Percentiles rank a stretch among this genome's conserved stretches.
Conservation (phyloP, 2,888 invertebrate genomes). For the Norana najaformis region DNA sequence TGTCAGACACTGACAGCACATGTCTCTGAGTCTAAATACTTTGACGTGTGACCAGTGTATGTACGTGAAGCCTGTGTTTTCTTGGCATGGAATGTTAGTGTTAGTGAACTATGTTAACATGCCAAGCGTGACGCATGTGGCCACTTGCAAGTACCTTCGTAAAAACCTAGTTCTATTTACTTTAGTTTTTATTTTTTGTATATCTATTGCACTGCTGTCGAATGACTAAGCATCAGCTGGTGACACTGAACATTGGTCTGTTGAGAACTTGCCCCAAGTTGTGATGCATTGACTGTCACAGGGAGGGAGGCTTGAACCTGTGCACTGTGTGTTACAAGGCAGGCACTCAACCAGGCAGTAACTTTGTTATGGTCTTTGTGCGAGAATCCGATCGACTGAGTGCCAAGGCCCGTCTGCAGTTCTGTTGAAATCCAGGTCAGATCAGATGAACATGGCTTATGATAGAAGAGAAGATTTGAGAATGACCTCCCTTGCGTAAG, state of each 20-base stretch:
- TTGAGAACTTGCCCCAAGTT: background rate
- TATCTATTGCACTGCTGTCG: background rate
- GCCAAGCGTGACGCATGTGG: constrained; percentile 3
- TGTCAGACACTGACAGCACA: constrained; percentile 16
- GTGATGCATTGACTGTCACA: background rate
- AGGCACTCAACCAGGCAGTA: background rate
- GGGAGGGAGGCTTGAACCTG: background rate
- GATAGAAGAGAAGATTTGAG: background rate
- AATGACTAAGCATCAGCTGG: background rate
- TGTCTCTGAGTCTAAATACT: background rate
- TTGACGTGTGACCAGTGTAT: background rate
- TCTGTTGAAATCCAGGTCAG: background rate
- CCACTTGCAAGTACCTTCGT: background rate
- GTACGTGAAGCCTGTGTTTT: background rate
- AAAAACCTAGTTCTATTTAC: background rate
- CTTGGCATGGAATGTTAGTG: background rate
- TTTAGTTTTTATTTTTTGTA: background rate
- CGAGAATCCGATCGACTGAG: too few relatives aligned
- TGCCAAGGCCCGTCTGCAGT: background rate
- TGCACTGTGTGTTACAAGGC: background rate
- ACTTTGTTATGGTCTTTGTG: background rate
- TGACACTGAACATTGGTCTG: background rate
- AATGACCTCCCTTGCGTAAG: background rate
- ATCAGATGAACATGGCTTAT: background rate
- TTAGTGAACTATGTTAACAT: background rate